Evolutionary conservation across 2,113 vertebrate genomes (phyloP).

Genomic region (Puntigrus tetrazona): DNA sequence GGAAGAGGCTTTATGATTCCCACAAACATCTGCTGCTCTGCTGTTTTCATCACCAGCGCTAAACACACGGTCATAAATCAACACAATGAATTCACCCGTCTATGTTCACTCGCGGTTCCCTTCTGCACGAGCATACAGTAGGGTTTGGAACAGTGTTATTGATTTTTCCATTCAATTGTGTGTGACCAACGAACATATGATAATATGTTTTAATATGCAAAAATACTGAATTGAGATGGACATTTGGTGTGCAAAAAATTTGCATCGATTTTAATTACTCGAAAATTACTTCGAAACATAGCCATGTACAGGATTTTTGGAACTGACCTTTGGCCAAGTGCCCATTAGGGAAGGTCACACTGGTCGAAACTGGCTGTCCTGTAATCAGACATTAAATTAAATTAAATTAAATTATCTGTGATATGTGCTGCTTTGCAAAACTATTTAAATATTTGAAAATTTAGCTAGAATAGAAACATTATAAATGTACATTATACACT

Average conservation of each 20-base stretch:
- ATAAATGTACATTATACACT: too few species aligned
- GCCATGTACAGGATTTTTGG: too few species aligned
- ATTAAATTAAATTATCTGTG: too few species aligned
- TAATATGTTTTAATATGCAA: neutral
- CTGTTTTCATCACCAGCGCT: constrained; percentile 9
- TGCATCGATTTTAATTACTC: neutral
- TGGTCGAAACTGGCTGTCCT: too few species aligned
- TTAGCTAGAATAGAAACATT: too few species aligned
- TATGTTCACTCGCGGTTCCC: neutral
- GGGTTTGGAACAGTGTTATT: neutral
- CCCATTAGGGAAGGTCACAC: too few species aligned
- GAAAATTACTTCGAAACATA: too few species aligned
- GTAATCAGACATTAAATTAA: too few species aligned
- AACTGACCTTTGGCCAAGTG: too few species aligned
- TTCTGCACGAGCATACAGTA: neutral
- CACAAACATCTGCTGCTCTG: constrained; percentile 43
- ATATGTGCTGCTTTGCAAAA: too few species aligned
- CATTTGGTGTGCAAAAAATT: neutral
- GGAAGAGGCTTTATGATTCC: constrained; percentile 27
- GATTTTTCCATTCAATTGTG: neutral
- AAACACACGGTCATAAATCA: neutral
- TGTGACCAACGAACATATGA: neutral
- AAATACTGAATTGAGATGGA: neutral
- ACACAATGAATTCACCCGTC: neutral
- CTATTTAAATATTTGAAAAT: too few species aligned